phyloP scores from a whole-genome alignment of 2,888 invertebrate species.

The Didymodactylos carnosus region DNA sequence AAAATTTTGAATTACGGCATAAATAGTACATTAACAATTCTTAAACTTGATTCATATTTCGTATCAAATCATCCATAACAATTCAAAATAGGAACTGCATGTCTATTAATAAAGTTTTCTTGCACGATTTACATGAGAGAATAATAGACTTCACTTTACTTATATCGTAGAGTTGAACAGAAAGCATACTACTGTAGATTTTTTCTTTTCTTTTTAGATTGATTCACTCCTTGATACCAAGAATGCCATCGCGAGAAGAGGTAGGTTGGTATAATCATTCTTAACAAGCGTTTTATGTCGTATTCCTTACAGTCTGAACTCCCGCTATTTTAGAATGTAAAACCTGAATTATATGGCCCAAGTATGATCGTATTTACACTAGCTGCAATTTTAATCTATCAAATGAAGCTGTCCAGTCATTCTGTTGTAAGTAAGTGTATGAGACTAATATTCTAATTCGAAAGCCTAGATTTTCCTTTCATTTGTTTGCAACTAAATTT shows the following conservation, averaged over 20 bases:
- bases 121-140: too few species aligned
- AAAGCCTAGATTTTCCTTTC: neutral
- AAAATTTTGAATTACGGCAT: too few species aligned
- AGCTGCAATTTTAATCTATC: slow-evolving; percentile 35
- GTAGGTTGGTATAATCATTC: neutral
- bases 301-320: neutral
- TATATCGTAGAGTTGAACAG: too few species aligned
- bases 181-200: too few species aligned
- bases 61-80: too few species aligned
- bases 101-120: too few species aligned
- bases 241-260: neutral
- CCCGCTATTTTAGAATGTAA: slow-evolving; percentile 18
- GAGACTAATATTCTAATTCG: neutral
- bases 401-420: slow-evolving; percentile 36
- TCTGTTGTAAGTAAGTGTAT: slow-evolving; percentile 26
- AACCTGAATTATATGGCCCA: slow-evolving; percentile 37
- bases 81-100: too few species aligned
- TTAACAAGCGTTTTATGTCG: neutral
- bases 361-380: slow-evolving; percentile 37
- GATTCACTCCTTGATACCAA: neutral
- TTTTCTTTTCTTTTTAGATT: neutral
- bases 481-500: neutral
- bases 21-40: too few species aligned
- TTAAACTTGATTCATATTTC: too few species aligned
- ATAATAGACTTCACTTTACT: too few species aligned